phyloP scores from a whole-genome alignment of 2,797 vertebrate species.

The Notolabrus celidotus region DNA sequence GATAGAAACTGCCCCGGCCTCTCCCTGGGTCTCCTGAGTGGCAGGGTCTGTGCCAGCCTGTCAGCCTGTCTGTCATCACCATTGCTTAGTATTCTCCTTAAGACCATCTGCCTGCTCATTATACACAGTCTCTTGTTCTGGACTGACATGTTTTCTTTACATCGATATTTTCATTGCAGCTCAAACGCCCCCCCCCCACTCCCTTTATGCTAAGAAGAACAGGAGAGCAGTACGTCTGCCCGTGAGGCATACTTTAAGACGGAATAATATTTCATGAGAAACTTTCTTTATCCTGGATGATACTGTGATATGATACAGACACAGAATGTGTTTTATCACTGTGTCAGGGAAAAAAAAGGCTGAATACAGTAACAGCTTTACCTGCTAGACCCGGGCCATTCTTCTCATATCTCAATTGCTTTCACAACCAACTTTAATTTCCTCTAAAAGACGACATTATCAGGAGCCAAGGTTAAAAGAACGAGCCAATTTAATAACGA shows the following conservation, averaged over 20 bases:
- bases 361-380: slow-evolving; percentile 63
- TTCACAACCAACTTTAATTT: slow-evolving; percentile 82
- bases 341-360: slow-evolving; percentile 30
- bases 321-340: slow-evolving; percentile 65
- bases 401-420: slow-evolving; percentile 75
- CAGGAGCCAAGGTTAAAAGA: slow-evolving; percentile 82
- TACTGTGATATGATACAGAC: slow-evolving; percentile 58
- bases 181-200: slow-evolving; percentile 58
- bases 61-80: slow-evolving; percentile 84
- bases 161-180: slow-evolving; percentile 77
- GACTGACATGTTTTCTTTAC: slow-evolving; percentile 85
- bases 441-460: slow-evolving; percentile 83
- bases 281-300: slow-evolving; percentile 63
- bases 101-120: slow-evolving; percentile 80
- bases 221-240: slow-evolving; percentile 42
- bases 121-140: slow-evolving; percentile 79
- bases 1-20: slow-evolving; percentile 79
- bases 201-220: slow-evolving; percentile 32
- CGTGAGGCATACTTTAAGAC: slow-evolving; percentile 50
- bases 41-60: slow-evolving; percentile 85
- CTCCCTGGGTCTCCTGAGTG: slow-evolving; percentile 82
- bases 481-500: slow-evolving; percentile 78
- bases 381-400: slow-evolving; percentile 61
- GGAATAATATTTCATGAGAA: slow-evolving; percentile 68
- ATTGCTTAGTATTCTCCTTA: slow-evolving; percentile 86